Evolutionary conservation across 2,888 invertebrate species (phyloP), one percentile per base, ranked within the genome.

Genomic region (Furcula furcula): DNA sequence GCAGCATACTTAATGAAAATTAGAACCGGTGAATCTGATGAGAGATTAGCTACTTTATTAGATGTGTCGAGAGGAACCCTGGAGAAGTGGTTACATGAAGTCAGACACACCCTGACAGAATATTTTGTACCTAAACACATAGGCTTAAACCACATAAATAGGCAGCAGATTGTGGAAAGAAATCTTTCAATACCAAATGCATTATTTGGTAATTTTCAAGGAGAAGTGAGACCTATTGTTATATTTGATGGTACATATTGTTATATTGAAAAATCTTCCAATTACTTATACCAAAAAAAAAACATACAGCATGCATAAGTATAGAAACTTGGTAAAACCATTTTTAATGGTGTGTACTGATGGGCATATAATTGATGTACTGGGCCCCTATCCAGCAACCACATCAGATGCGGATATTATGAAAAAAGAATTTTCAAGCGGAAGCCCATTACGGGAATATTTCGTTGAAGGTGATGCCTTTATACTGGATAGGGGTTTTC

Each of bases 311-410:
- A 11, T 34, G 16, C 29, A 34, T 14, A 39, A 34, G 14, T 39
- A 34, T 13, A 23, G 22, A 7, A 31, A 36, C 21, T 14, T 31
- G 1, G 11, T 36, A 4, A 36, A 36, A 22, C 28, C 33, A 9
- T 22, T 27, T n/a, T 16, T 33, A 15, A 16, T 33, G 13, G 21
- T 33, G n/a, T 27, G 16, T 4, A 25, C 20, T 12, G 35, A 35
- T 35, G 32, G 35, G 10, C 18, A 32, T 18, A 35, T 35, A 19
- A 29, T 40, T 18, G 35, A 40, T 29, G 35, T 35, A 9, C 15
- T 40, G 12, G 34, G 37, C 9, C 37, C 37, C 11, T 32, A 37
- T 33, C 32, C 32, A 23, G 32, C 37, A 7, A 35, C 31, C 9
- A 30, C 7, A n/a, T 15, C 15, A n/a, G 27, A 27, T 12, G 27